These are phyloP conservation scores for Gouania willdenowi DNA, from an alignment of 2,797 vertebrate species.

Conservation along the genomic window DNA sequence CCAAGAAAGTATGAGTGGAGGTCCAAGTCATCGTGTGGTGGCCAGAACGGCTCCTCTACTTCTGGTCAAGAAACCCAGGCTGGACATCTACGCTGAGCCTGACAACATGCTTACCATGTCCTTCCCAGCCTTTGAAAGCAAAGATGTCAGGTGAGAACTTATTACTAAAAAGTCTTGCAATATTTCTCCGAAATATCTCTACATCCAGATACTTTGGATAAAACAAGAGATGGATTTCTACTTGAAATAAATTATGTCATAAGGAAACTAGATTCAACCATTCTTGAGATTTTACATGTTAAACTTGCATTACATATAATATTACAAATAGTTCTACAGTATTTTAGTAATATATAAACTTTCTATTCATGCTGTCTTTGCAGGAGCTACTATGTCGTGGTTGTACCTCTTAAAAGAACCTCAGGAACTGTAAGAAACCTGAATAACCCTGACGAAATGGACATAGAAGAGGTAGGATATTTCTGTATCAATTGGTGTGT, in stretches of 20 bases:
- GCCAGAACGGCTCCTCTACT: constrained; percentile 87
- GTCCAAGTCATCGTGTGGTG: constrained; percentile 84
- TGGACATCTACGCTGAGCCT: constrained; percentile 81
- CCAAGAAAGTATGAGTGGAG: constrained; percentile 83
- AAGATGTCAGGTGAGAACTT: constrained; percentile 83
- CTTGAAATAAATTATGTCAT: no score
- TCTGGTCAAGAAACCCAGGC: constrained; percentile 82
- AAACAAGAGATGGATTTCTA: no score
- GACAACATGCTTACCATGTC: constrained; percentile 85
- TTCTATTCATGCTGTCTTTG: constrained; percentile 4
- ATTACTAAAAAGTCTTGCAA: not conserved
- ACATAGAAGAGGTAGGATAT: constrained; percentile 89
- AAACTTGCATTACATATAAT: no score
- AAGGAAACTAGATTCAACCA: no score
- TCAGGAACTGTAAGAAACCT: constrained; percentile 80
- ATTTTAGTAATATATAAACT: not conserved
- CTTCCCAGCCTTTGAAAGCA: constrained; percentile 80
- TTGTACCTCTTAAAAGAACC: constrained; percentile 85
- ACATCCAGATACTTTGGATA: no score
- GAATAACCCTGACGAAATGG: constrained; percentile 93
- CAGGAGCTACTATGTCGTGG: constrained; percentile 91
- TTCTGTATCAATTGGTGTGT: not conserved
- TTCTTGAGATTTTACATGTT: no score
- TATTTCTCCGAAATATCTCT: no score
- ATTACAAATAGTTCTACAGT: no score